phyloP scores from a whole-genome alignment of 2,113 vertebrate species.

The Tetrao urogallus region DNA sequence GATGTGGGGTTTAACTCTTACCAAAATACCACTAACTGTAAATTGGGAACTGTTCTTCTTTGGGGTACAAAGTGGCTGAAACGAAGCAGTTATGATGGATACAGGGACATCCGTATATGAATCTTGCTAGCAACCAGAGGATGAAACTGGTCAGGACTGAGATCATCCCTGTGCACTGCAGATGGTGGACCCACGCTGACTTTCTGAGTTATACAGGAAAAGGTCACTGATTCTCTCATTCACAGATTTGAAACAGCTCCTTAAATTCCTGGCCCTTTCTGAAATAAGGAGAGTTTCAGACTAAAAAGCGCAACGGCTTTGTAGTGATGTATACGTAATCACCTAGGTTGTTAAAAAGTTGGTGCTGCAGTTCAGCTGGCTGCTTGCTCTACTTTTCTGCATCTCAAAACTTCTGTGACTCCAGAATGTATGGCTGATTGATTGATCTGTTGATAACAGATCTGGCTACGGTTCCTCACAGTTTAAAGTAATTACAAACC shows the following conservation, averaged over 20 bases:
- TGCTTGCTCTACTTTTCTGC: constrained; percentile 56
- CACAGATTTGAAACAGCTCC: neutral
- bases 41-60: neutral
- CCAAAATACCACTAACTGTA: neutral
- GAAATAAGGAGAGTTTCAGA: neutral
- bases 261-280: neutral
- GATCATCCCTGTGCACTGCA: neutral
- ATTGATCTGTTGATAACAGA: constrained; percentile 66
- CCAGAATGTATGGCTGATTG: constrained; percentile 57
- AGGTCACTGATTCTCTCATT: neutral
- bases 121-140: neutral
- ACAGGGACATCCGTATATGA: neutral
- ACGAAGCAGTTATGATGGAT: neutral
- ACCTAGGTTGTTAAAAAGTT: constrained; percentile 30
- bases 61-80: neutral
- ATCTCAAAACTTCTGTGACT: constrained; percentile 55
- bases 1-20: neutral
- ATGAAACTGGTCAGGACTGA: neutral
- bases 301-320: neutral
- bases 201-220: neutral
- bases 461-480: constrained; percentile 16
- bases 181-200: accelerated
- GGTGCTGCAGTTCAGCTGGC: constrained; percentile 38
- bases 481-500: constrained; percentile 68
- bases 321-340: neutral